Evolutionary conservation across 2,888 invertebrate genomes (phyloP).

Genomic region (Belgica antarctica): DNA sequence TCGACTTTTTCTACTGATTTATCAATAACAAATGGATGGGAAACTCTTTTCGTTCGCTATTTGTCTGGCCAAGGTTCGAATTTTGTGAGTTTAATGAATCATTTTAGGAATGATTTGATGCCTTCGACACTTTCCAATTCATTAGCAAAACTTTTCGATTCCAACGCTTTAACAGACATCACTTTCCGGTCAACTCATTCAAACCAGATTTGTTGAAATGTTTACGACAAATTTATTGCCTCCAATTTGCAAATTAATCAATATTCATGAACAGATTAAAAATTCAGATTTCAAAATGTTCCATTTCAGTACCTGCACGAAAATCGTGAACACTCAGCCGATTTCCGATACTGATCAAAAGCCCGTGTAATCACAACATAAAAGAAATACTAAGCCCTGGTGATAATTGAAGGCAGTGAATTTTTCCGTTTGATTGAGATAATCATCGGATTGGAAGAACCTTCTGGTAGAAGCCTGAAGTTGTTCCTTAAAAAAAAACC

Average conservation of each 20-base stretch:
- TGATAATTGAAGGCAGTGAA: not conserved
- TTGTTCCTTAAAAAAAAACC: not conserved
- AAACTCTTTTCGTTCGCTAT: not conserved
- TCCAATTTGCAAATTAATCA: slow-evolving; percentile 1
- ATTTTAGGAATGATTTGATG: not conserved
- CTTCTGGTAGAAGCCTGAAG: not conserved
- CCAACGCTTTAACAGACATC: not conserved
- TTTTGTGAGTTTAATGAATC: not conserved
- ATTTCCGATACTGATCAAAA: not conserved
- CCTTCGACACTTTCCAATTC: not conserved
- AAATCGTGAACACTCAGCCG: not conserved
- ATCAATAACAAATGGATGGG: slow-evolving; percentile 30
- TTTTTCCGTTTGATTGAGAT: not conserved
- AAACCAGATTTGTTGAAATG: slow-evolving; percentile 8
- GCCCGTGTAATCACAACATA: slow-evolving; percentile 18
- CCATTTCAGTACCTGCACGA: not conserved
- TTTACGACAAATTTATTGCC: slow-evolving; percentile 24
- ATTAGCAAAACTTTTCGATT: not conserved
- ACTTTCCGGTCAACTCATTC: too few relatives aligned
- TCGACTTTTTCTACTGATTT: slow-evolving; percentile 15
- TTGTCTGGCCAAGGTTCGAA: not conserved
- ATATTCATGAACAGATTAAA: not conserved
- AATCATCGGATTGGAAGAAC: not conserved
- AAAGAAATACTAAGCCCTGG: not conserved
- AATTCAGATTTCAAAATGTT: not conserved